Base-by-base conservation (phyloP, 2,888 invertebrate genomes). In the Drosophila imparisetae region DNA sequence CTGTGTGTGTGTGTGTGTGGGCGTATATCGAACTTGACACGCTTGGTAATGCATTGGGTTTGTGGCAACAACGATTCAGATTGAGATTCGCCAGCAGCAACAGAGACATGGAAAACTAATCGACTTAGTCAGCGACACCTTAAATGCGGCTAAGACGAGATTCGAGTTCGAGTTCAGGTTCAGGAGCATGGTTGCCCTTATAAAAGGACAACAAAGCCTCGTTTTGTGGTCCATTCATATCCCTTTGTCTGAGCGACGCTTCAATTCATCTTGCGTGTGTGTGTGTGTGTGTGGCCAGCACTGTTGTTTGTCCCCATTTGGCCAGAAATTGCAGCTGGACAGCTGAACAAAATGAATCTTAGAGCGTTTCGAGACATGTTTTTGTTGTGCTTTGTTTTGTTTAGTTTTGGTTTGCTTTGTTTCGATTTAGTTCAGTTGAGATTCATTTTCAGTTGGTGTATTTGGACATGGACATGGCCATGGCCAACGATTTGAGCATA, bases 61-160 rank as follows among this genome's bases (percentile, higher is more conserved):
- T 72, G 81, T 58, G 81, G 72, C 72, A 57, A 60, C 42, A 71
- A 60, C 63, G 69, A 64, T 63, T 66, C 59, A 57, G 66, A 66
- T 64, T 54, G 53, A 24, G 70, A 55, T 53, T 63, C 64, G 15
- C 54, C 45, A 45, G 48, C 48, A 50, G 49, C 49, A 58, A 64
- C 53, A 64, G 45, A 52, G 30, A 21, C 62, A 62, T 65, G 40
- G 29, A 52, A 72, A 72, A 77, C 89, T 86, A 89, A 90, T 81
- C 84, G 90, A 89, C 81, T 90, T 77, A 89, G 78, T 72, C 78
- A 66, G 89, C 87, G 75, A 86, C 89, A 90, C 90, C 87, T 90
- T 78, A 68, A 78, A 82, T 72, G 67, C 72, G 58, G 58, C 70
- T 49, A 54, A 64, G 30, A 61, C 57, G 42, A 48, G 57, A 66